These are phyloP conservation scores for Drosophila equinoxialis DNA, from an alignment of 1,140 invertebrate species.

Conservation along the genomic window DNA sequence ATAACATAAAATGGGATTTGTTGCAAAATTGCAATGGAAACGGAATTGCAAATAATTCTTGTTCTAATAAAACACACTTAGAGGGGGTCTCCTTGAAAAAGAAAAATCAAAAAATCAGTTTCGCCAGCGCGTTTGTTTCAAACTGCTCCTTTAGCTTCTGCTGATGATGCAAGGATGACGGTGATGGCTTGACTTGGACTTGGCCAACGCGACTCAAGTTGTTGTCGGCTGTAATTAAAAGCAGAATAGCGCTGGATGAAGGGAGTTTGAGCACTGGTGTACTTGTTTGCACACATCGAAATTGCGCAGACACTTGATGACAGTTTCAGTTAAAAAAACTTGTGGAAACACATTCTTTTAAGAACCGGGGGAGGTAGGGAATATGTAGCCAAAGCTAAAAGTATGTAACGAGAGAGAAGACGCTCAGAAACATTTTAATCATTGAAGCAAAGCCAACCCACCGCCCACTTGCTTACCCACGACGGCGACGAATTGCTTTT, in stretches of 20 bases:
- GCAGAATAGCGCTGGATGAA: constrained; percentile 44
- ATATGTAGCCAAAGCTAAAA: constrained; percentile 2
- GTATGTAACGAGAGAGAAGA: background rate
- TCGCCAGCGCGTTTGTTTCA: constrained; percentile 5
- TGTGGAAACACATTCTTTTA: constrained; percentile 47
- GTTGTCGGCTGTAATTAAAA: constrained; percentile 77
- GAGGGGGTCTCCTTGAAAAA: background rate
- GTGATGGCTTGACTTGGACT: constrained; percentile 53
- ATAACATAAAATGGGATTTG: constrained; percentile 33
- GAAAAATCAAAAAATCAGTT: background rate
- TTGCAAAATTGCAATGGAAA: constrained; percentile 40
- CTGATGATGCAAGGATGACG: constrained; percentile 73
- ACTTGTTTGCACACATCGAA: constrained; percentile 80
- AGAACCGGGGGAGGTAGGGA: constrained; percentile 7
- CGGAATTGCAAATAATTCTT: constrained; percentile 46
- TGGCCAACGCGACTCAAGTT: constrained; percentile 52
- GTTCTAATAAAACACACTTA: background rate
- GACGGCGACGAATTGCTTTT: constrained; percentile 70
- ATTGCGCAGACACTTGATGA: constrained; percentile 77
- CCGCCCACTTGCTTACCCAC: constrained; percentile 10
- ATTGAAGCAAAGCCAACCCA: constrained; percentile 37
- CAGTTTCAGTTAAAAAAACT: constrained; percentile 79
- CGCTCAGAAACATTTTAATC: constrained; percentile 68
- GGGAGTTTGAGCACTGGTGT: constrained; percentile 11
- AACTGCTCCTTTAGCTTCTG: constrained; percentile 39